Conservation (phyloP, 2,888 invertebrate species). For the Caenorhabditis wallacei region DNA sequence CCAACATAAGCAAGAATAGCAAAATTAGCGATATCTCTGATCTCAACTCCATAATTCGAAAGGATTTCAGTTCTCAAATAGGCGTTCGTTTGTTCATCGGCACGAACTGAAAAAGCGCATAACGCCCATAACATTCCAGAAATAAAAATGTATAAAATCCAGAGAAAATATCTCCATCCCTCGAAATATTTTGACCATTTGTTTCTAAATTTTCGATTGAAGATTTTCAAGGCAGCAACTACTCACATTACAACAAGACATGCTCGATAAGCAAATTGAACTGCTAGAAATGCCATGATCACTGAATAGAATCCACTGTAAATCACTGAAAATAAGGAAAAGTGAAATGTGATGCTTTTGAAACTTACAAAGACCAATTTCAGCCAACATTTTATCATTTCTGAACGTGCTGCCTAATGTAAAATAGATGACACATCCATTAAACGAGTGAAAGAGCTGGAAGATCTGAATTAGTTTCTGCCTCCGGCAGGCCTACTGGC, state of each 20-base stretch:
- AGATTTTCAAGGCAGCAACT: too few relatives aligned
- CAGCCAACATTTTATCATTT: neutral
- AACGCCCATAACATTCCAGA: constrained; percentile 9
- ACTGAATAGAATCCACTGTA: too few relatives aligned
- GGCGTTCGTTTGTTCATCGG: neutral
- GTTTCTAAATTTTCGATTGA: too few relatives aligned
- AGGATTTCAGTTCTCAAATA: constrained; percentile 22
- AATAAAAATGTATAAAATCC: neutral
- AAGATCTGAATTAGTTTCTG: neutral
- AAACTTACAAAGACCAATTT: constrained; percentile 10
- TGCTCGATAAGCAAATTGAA: too few relatives aligned
- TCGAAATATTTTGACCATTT: constrained; percentile 14
- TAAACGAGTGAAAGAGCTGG: constrained; percentile 23
- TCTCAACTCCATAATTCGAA: constrained; percentile 14
- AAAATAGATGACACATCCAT: constrained; percentile 23
- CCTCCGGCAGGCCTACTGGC: too few relatives aligned
- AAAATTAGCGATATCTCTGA: constrained; percentile 5
- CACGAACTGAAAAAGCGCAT: too few relatives aligned
- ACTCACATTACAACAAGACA: too few relatives aligned
- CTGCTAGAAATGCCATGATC: too few relatives aligned
- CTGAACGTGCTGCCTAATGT: constrained; percentile 21
- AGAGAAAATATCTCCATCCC: constrained; percentile 6
- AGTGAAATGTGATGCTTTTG: too few relatives aligned
- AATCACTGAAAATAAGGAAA: too few relatives aligned
- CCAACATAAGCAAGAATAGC: constrained; percentile 33